Percentiles rank a stretch among this genome's conserved stretches.
These are phyloP conservation scores for Aplysina aerophoba DNA, from an alignment of 37 sponge, comb jelly and placozoan genomes.

Conservation along the genomic window DNA sequence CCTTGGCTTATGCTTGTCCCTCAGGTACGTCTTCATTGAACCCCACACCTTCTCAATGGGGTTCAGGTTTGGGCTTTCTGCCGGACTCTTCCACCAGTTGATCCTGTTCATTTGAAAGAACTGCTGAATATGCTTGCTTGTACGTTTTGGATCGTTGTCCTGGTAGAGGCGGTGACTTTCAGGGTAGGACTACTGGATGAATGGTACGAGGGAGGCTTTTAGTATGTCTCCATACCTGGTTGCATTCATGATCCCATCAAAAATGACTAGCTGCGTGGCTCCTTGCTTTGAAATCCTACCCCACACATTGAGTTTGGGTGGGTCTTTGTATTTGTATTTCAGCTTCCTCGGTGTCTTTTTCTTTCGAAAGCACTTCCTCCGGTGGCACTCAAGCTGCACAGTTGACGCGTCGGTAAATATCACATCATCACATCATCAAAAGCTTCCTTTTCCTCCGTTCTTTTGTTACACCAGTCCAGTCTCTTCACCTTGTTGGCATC, in stretches of 20 bases:
- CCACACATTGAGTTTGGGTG: conserved; percentile 29
- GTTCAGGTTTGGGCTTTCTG: conserved; percentile 25
- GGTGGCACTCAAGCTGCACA: neutral
- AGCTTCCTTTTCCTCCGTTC: neutral
- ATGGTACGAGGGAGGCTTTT: conserved; percentile 10
- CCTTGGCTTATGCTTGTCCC: conserved; percentile 9
- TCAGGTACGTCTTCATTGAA: conserved; percentile 19
- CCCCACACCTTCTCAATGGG: conserved; percentile 36
- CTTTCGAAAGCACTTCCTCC: conserved; percentile 10
- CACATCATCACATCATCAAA: conserved; percentile 38
- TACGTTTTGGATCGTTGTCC: conserved; percentile 37
- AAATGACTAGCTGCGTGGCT: conserved; percentile 18
- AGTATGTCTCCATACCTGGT: conserved; percentile 15
- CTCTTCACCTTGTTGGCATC: neutral
- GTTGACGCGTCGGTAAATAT: conserved; percentile 13
- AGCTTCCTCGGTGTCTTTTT: conserved; percentile 1
- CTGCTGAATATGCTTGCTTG: neutral
- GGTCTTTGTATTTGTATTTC: conserved; percentile 9
- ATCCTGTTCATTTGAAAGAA: conserved; percentile 6
- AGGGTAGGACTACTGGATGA: neutral
- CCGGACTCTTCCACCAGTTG: conserved; percentile 17
- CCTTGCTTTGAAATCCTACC: conserved; percentile 25
- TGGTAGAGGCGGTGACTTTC: conserved; percentile 11
- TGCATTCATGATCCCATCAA: conserved; percentile 17
- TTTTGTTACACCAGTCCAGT: conserved; percentile 22